A percentile compares a stretch with the other conserved stretches of the same genome.
These are phyloP conservation scores for Chrysomallon squamiferum DNA, from an alignment of 1,140 invertebrate species.

Conservation along the genomic window DNA sequence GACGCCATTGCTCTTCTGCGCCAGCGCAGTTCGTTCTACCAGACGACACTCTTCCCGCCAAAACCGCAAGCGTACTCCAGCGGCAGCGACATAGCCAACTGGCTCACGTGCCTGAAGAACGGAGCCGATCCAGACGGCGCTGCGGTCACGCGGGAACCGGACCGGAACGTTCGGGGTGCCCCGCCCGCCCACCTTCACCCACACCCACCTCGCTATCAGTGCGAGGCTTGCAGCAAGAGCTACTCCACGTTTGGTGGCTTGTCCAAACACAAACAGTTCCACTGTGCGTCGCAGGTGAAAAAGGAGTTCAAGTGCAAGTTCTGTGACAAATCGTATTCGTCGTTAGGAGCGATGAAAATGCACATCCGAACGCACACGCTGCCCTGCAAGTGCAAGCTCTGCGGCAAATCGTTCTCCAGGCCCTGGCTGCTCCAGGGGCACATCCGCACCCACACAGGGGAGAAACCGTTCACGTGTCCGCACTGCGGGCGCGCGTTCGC, in stretches of 20 bases:
- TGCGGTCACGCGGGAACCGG: background rate
- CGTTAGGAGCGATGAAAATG: constrained; percentile 96
- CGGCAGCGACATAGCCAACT: background rate
- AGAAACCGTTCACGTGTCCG: constrained; percentile 67
- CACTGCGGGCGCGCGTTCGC: constrained; percentile 91
- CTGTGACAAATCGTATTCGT: constrained; percentile 95
- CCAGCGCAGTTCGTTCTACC: background rate
- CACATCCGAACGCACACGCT: constrained; percentile 97
- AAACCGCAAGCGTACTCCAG: background rate
- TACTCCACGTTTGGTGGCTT: constrained; percentile 96
- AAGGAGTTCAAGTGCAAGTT: constrained; percentile 96
- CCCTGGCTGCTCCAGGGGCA: constrained; percentile 56
- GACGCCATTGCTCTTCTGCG: constrained; percentile 6
- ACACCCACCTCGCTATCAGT: constrained; percentile 78
- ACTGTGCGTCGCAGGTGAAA: constrained; percentile 85
- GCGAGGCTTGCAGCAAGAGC: constrained; percentile 90
- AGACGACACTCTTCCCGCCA: background rate
- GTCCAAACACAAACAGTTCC: constrained; percentile 95
- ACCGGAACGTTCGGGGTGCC: background rate
- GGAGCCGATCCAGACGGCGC: background rate
- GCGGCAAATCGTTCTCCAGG: constrained; percentile 70
- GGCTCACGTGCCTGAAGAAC: constrained; percentile 3
- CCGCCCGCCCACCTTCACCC: background rate
- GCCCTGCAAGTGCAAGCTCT: constrained; percentile 96
- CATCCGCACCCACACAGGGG: constrained; percentile 54